Evolutionary conservation across 2,888 invertebrate genomes (phyloP), one percentile per base, ranked within the genome.

Genomic region (Lithophane socia): DNA sequence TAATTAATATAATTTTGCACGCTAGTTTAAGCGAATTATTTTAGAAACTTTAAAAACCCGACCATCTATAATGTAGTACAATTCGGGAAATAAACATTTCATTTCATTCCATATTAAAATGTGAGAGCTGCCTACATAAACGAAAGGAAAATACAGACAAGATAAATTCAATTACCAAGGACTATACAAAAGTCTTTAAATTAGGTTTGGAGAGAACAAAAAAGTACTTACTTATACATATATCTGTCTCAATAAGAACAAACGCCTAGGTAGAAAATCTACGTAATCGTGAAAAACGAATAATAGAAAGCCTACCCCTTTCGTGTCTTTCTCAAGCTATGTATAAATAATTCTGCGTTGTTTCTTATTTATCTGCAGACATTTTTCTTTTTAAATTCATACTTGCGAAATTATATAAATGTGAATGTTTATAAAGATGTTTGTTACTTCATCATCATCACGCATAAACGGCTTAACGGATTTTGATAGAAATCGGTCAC

Each of bases 131-230:
- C 4, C n/a, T 54, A 13, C 21, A 68, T 12, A 67, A 42, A 68
- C 44, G 65, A 65, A 64, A 37, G 47, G 0, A 52, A 9, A 24
- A 52, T 16, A 56, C 21, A 64, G 24, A 52, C 44, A 54, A 54
- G 44, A 80, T n/a, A 67, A 47, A 47, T 73, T 24, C 42, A 54
- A 54, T 73, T 44, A 44, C 37, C 7, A 29, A 58, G 0, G n/a
- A 47, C 56, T 44, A 44, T 9, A 63, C 56, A 64, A 58, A 52
- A 44, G 13, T 60, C 44, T 77, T 44, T 18, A 37, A 49, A 64
- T 67, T 67, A 63, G 4, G n/a, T 52, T 64, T n/a, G 47, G 18
- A 9, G 29, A 10, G 21, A 64, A 58, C 47, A 52, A 58, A 77
- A 63, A 58, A 58, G 44, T 63, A 16, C 73, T 44, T 21, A 49